Evolutionary conservation across 2,113 vertebrate genomes (phyloP), one percentile per base, ranked within the genome.

Genomic region (Nettapus auritus): DNA sequence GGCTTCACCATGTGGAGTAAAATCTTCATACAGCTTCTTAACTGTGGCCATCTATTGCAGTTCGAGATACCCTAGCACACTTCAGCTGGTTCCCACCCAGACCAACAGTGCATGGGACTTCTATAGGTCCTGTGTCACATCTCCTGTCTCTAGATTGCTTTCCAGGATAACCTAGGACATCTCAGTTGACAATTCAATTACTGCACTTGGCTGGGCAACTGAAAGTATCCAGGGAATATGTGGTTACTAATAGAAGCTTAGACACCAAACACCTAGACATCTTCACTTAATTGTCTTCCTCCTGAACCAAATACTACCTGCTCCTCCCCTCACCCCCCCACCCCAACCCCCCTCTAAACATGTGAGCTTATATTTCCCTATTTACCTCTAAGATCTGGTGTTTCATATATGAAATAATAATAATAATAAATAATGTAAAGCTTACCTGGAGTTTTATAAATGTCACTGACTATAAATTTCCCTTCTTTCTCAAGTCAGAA

Each of bases 191-290:
- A 44, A 29, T 15, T 71, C 25, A 44, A 29, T 15, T 71, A 21
- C 9, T 46, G 2, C 16, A 2, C 7, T 5, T 2, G 5, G 56
- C 0, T 34, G 38, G 20, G 8, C 19, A 91, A 5, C 11, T 36
- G 50, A 40, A 81, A 46, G 4, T 42, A n/a, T 31, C 12, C 50
- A 48, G 11, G 26, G 3, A 19, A 2, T 33, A 11, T 31, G 34
- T 25, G 80, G 63, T 8, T 48, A 55, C 8, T 38, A 79, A 53
- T 0, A 53, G 55, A 55, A 42, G 3, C 17, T 78, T 52, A 64
- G 44, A 75, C 33, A 64, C 8, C 2, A 29, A 68, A 23, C 14
- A 67, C 22, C 7, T 34, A 29, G 36, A 38, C 4, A 53, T 8
- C 12, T 34, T 79, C 3, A 8, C 52, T 69, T 84, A 44, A 5